phyloP scores from a whole-genome alignment of 2,888 invertebrate genomes.

The Augochlorella aurata region DNA sequence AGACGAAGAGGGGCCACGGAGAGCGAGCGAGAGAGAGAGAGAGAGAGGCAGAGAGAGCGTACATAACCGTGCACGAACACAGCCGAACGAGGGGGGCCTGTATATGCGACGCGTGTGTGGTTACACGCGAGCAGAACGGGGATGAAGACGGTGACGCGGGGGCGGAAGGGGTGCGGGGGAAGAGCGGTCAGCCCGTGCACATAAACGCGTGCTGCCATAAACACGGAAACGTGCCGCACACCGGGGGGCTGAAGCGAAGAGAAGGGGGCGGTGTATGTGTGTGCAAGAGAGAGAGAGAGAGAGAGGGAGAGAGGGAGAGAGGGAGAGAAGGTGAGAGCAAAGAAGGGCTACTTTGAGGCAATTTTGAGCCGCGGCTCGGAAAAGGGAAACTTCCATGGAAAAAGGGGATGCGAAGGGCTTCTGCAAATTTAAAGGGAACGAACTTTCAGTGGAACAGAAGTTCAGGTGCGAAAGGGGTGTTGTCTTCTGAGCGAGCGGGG shows the following conservation, averaged over 20 bases:
- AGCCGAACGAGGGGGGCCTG: background rate
- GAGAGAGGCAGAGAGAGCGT: slow-evolving; percentile 18
- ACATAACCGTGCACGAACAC: slow-evolving; percentile 34
- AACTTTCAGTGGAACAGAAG: background rate
- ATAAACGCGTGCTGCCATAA: slow-evolving; percentile 51
- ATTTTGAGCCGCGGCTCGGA: background rate
- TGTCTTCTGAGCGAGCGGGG: background rate
- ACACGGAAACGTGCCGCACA: slow-evolving; percentile 39
- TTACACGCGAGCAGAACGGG: slow-evolving; percentile 30
- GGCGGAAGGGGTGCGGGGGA: background rate
- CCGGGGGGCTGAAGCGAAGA: background rate
- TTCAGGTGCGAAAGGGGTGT: background rate
- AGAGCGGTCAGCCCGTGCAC: slow-evolving; percentile 37
- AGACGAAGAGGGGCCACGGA: background rate
- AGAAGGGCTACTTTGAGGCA: background rate
- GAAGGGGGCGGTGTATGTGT: background rate
- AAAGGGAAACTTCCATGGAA: background rate
- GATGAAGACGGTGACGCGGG: background rate
- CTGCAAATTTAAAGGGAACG: no score
- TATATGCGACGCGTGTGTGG: slow-evolving; percentile 34
- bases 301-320: background rate
- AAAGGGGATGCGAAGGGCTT: no score
- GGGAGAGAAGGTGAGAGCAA: no score
- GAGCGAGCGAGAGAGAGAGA: background rate
- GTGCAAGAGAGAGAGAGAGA: background rate